phyloP scores from a whole-genome alignment of 1,140 invertebrate species.

The Acyrthosiphon pisum region DNA sequence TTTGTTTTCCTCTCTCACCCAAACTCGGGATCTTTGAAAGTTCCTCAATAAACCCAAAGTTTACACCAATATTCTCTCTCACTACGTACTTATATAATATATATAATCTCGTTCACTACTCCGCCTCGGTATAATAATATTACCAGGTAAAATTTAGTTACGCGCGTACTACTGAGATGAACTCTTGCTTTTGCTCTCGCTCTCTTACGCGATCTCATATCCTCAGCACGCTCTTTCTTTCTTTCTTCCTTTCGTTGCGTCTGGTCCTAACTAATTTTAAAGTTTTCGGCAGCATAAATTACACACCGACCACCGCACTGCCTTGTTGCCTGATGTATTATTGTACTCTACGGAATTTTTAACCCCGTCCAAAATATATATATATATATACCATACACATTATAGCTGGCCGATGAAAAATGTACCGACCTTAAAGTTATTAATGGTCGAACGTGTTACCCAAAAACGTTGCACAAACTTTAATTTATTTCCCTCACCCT shows the following conservation, averaged over 20 bases:
- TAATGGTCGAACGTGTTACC: conserved; percentile 54
- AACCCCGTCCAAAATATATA: conserved; percentile 45
- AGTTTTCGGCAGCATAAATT: conserved; percentile 55
- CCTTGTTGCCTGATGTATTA: conserved; percentile 52
- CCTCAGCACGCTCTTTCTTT: not conserved
- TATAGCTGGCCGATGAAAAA: conserved; percentile 54
- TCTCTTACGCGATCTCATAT: not conserved
- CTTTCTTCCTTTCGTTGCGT: conserved; percentile 7
- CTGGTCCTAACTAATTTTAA: conserved; percentile 55
- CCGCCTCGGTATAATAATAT: not conserved
- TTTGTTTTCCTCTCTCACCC: conserved; percentile 27
- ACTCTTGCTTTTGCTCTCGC: not conserved
- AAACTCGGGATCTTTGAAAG: conserved; percentile 25
- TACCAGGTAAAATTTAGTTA: conserved; percentile 49
- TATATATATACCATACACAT: not conserved
- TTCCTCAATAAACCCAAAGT: conserved; percentile 55
- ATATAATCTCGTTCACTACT: not conserved
- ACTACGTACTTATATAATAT: conserved; percentile 4
- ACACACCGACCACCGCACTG: conserved; percentile 33
- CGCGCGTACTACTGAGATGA: conserved; percentile 30
- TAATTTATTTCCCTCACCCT: conserved; percentile 47
- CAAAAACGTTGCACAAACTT: conserved; percentile 53
- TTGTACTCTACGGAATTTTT: conserved; percentile 54
- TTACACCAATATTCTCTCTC: conserved; percentile 47
- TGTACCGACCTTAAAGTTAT: conserved; percentile 55